Percentiles rank a stretch among this genome's conserved stretches.
Conservation (phyloP, 1,140 invertebrate species). For the Melanaphis sacchari region DNA sequence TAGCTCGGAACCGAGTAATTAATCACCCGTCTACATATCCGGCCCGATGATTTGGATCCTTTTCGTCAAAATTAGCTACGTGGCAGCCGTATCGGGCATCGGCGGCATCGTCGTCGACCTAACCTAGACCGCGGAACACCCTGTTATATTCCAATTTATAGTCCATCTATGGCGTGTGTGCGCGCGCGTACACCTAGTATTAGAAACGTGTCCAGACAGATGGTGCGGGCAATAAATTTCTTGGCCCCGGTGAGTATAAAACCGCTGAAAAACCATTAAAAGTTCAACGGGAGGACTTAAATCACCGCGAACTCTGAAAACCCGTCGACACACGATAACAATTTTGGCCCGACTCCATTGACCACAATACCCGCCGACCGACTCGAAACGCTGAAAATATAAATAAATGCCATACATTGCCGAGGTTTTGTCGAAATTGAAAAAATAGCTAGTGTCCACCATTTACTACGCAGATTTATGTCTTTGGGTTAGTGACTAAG, state of each 20-base stretch:
- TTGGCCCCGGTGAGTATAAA: conserved; percentile 39
- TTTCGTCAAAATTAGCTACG: not conserved
- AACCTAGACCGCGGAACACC: not conserved
- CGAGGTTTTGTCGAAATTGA: conserved; percentile 31
- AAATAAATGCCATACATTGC: not conserved
- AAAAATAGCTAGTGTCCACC: not conserved
- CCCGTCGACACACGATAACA: conserved; percentile 55
- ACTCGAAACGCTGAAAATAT: conserved; percentile 5
- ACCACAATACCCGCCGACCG: conserved; percentile 20
- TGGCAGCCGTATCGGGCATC: too few species aligned
- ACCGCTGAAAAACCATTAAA: conserved; percentile 55
- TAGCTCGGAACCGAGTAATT: conserved; percentile 5
- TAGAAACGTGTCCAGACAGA: conserved; percentile 46
- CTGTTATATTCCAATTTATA: not conserved
- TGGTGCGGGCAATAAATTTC: conserved; percentile 36
- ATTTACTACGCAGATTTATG: conserved; percentile 11
- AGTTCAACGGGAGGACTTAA: conserved; percentile 55
- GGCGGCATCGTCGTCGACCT: too few species aligned
- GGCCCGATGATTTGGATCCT: conserved; percentile 14
- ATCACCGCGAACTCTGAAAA: conserved; percentile 40
- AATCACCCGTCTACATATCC: conserved; percentile 16
- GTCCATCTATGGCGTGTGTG: not conserved
- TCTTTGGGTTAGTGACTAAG: not conserved
- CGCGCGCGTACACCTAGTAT: not conserved
- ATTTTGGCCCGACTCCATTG: conserved; percentile 54